Percentiles rank a stretch among this genome's conserved stretches.
Evolutionary conservation across 2,797 vertebrate genomes (phyloP).

Genomic region (Sebastiscus tertius): DNA sequence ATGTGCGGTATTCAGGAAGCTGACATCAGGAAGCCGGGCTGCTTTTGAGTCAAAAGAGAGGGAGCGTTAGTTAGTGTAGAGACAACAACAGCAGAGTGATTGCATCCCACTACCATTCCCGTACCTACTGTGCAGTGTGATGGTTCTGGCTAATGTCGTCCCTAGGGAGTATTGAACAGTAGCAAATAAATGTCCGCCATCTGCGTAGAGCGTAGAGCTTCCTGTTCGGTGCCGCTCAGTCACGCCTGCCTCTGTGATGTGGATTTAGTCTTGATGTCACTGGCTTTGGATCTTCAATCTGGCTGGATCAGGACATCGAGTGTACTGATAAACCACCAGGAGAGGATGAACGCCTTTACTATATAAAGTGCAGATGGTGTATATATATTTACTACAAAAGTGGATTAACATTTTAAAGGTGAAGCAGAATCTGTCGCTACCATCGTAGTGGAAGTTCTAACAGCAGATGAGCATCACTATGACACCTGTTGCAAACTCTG

Average conservation of each 20-base stretch:
- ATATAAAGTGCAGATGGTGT: background rate
- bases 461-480: background rate
- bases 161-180: conserved; percentile 14
- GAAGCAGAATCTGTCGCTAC: background rate
- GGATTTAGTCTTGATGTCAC: background rate
- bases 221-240: background rate
- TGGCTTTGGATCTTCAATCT: background rate
- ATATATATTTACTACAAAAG: background rate
- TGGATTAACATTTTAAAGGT: background rate
- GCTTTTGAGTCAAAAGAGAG: conserved; percentile 25
- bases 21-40: conserved; percentile 25
- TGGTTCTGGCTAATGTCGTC: conserved; percentile 29
- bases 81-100: conserved; percentile 36
- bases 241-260: background rate
- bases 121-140: conserved; percentile 9
- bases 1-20: conserved; percentile 38
- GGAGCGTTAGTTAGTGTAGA: background rate
- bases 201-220: conserved; percentile 13
- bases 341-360: background rate
- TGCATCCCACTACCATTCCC: background rate
- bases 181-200: conserved; percentile 46
- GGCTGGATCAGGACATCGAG: background rate
- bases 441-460: background rate
- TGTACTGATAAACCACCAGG: background rate
- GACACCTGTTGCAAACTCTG: background rate